Conservation (phyloP, 1,140 invertebrate genomes). For the Chironomus striatipennis region DNA sequence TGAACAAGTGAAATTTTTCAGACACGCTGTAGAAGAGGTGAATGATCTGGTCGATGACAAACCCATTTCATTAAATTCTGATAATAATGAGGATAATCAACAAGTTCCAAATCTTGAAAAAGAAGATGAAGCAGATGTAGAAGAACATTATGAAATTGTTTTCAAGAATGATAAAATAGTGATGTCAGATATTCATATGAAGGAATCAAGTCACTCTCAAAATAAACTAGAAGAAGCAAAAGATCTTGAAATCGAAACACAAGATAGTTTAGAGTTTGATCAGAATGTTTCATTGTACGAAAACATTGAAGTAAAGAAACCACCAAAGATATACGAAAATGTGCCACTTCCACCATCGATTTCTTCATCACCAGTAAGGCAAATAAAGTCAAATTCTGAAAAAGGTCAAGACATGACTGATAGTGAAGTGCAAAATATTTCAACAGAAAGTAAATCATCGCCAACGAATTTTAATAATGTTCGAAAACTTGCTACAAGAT, state of each 20-base stretch:
- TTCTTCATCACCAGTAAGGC: not conserved
- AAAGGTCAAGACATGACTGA: not conserved
- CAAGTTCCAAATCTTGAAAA: constrained; percentile 27
- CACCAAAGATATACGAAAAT: constrained; percentile 44
- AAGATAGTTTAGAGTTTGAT: constrained; percentile 26
- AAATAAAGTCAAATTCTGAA: not conserved
- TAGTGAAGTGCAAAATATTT: too few species aligned
- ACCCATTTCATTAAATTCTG: not conserved
- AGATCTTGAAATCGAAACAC: constrained; percentile 21
- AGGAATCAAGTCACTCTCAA: not conserved
- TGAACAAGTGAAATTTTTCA: constrained; percentile 64
- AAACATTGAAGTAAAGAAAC: constrained; percentile 39
- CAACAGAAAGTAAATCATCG: constrained; percentile 31
- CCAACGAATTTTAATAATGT: constrained; percentile 39
- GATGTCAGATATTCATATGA: constrained; percentile 24
- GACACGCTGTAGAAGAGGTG: constrained; percentile 62
- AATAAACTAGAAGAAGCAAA: not conserved
- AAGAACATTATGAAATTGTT: constrained; percentile 28
- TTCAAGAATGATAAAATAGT: constrained; percentile 27
- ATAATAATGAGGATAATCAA: constrained; percentile 27
- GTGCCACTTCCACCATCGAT: constrained; percentile 34
- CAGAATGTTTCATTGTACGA: constrained; percentile 33
- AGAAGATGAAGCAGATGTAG: constrained; percentile 27
- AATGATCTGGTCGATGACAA: constrained; percentile 52
- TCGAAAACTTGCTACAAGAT: constrained; percentile 47